A percentile compares a stretch with the other conserved stretches of the same genome.
phyloP scores from a whole-genome alignment of 2,113 vertebrate species.

The Bos taurus region DNA sequence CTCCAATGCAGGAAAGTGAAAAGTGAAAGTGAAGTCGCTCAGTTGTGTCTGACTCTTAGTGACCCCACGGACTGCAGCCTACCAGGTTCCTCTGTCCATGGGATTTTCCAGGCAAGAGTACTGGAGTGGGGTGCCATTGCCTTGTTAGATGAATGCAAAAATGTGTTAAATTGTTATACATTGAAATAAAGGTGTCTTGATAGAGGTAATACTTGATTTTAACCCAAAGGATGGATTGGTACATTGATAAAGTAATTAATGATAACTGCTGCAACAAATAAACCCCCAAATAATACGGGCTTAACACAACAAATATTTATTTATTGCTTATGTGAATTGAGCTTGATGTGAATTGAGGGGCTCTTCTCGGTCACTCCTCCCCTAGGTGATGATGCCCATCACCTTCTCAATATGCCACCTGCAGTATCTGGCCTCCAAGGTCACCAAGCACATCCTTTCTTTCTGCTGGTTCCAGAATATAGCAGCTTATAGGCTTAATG shows the following conservation, averaged over 20 bases:
- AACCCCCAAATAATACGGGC: not conserved
- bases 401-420: not conserved
- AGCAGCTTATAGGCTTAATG: not conserved
- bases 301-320: not conserved
- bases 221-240: not conserved
- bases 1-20: too few species aligned
- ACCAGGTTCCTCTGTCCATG: too few species aligned
- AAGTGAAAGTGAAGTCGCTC: too few species aligned
- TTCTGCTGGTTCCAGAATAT: not conserved
- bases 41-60: too few species aligned
- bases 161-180: not conserved
- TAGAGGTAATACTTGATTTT: not conserved
- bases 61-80: too few species aligned
- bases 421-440: not conserved
- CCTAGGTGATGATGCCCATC: not conserved
- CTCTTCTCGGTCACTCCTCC: not conserved
- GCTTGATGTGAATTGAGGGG: not conserved
- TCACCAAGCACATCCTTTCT: not conserved
- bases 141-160: not conserved
- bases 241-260: not conserved
- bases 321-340: not conserved
- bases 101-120: too few species aligned
- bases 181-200: not conserved
- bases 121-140: too few species aligned
- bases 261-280: not conserved